These are phyloP conservation scores for Euthynnus affinis DNA, from an alignment of 2,797 vertebrate genomes.

Conservation along the genomic window DNA sequence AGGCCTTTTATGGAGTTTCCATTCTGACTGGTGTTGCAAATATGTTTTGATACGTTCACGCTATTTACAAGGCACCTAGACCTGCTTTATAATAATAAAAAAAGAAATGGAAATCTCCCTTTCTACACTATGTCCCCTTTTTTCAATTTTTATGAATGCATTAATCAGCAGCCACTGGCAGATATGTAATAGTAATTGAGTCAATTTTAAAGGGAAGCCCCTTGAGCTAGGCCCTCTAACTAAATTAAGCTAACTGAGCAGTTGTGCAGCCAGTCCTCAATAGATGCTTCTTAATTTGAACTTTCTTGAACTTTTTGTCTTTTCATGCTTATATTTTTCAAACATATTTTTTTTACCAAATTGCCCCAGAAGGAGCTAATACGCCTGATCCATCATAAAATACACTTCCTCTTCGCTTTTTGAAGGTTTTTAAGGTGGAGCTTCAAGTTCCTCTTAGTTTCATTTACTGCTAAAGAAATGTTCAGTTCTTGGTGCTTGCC, in stretches of 20 bases:
- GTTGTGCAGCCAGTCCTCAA: not conserved
- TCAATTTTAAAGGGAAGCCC: no score
- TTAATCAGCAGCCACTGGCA: no score
- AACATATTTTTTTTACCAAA: no score
- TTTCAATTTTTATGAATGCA: no score
- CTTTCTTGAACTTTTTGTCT: not conserved
- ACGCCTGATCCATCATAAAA: not conserved
- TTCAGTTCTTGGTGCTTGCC: not conserved
- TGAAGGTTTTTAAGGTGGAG: conserved; percentile 77
- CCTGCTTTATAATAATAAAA: no score
- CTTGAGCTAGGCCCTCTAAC: no score
- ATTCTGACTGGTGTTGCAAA: not conserved
- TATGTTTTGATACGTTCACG: no score
- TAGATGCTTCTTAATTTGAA: not conserved
- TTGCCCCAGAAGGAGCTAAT: not conserved
- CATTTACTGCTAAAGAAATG: conserved; percentile 41
- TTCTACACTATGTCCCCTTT: no score
- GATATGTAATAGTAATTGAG: no score
- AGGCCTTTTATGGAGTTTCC: not conserved
- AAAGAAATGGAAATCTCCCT: no score
- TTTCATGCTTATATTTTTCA: not conserved
- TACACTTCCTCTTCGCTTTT: conserved; percentile 61
- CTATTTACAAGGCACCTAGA: no score
- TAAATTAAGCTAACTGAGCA: not conserved
- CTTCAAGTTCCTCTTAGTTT: conserved; percentile 75